phyloP scores from a whole-genome alignment of 2,888 invertebrate species.

The Epinotia nisella region DNA sequence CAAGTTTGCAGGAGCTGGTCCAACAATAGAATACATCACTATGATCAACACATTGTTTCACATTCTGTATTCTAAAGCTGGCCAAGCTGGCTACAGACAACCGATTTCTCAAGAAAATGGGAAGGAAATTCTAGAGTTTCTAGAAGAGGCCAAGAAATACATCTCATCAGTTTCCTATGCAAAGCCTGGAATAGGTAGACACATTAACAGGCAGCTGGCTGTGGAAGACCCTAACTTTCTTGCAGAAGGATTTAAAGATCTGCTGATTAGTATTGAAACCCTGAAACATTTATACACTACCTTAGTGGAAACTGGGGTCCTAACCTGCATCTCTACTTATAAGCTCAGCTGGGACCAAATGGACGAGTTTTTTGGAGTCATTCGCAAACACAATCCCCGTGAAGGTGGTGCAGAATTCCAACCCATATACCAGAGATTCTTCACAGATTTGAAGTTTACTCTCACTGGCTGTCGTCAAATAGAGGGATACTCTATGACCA shows the following conservation, averaged over 20 bases:
- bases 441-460: slow-evolving; percentile 15
- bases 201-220: slow-evolving; percentile 11
- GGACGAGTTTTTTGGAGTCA: slow-evolving; percentile 14
- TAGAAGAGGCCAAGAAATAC: slow-evolving; percentile 28
- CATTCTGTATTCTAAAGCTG: slow-evolving; percentile 20
- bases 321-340: slow-evolving; percentile 6
- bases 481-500: slow-evolving; percentile 5
- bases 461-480: slow-evolving; percentile 10
- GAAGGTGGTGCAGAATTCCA: slow-evolving; percentile 9
- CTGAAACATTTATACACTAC: slow-evolving; percentile 26
- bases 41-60: slow-evolving; percentile 26
- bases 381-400: slow-evolving; percentile 16
- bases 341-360: slow-evolving; percentile 24
- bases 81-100: slow-evolving; percentile 14
- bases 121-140: slow-evolving; percentile 23
- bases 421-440: slow-evolving; percentile 20
- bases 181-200: slow-evolving; percentile 6
- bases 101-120: slow-evolving; percentile 23
- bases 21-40: slow-evolving; percentile 25
- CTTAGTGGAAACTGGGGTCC: slow-evolving; percentile 12
- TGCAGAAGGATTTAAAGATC: slow-evolving; percentile 21
- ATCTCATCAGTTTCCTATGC: slow-evolving; percentile 14
- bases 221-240: slow-evolving; percentile 6
- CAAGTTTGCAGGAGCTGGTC: slow-evolving; percentile 2
- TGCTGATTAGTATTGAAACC: slow-evolving; percentile 25